Evolutionary conservation across 2,113 vertebrate species (phyloP).

Genomic region (Lasiurus cinereus): DNA sequence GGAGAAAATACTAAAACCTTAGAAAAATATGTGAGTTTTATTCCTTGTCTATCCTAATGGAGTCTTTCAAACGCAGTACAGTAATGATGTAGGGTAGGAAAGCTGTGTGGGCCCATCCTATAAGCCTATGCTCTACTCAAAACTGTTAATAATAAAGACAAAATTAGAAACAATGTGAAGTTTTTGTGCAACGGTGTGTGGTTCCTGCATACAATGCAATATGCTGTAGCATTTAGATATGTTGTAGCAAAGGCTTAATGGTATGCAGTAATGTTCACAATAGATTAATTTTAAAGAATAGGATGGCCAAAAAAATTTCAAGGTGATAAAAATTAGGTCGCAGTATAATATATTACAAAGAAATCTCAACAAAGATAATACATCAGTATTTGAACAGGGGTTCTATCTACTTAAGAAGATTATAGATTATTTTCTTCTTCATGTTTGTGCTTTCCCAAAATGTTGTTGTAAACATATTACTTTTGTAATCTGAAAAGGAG

Average conservation of each 20-base stretch:
- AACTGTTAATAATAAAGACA: constrained; percentile 42
- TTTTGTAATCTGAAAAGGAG: constrained; percentile 42
- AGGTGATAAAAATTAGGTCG: constrained; percentile 33
- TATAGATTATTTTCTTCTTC: constrained; percentile 49
- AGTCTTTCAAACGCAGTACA: neutral
- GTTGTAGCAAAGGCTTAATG: neutral
- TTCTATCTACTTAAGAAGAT: constrained; percentile 2
- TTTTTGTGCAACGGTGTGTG: neutral
- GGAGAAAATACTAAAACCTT: neutral
- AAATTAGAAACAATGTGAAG: neutral
- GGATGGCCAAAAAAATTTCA: constrained; percentile 26
- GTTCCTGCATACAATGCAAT: neutral
- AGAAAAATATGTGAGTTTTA: constrained; percentile 21
- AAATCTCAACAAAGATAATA: constrained; percentile 1
- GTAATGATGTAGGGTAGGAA: neutral
- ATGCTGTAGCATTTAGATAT: neutral
- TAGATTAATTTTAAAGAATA: constrained; percentile 37
- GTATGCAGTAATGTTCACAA: neutral
- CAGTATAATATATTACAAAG: constrained; percentile 55
- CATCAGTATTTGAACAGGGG: neutral
- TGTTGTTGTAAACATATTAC: neutral
- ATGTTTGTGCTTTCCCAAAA: constrained; percentile 12
- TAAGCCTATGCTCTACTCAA: neutral
- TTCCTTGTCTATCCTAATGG: neutral
- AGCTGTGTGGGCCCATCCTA: neutral